These are phyloP conservation scores for Chondrilla cf. caribensis DNA, from an alignment of 37 sponge, comb jelly and placozoan species.

Conservation along the genomic window DNA sequence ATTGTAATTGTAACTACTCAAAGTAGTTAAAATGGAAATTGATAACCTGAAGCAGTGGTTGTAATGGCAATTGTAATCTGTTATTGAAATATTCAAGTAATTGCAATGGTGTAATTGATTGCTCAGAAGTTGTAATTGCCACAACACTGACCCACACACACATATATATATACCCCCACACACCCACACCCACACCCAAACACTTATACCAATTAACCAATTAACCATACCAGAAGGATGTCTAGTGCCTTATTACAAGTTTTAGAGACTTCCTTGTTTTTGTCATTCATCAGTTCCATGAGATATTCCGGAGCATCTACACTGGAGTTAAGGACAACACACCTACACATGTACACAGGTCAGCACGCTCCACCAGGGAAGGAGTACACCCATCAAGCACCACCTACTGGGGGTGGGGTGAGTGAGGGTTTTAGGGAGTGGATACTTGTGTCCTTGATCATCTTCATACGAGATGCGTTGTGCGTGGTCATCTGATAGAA, in stretches of 20 bases:
- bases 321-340: not conserved
- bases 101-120: too few relatives aligned
- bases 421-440: too few relatives aligned
- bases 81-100: too few relatives aligned
- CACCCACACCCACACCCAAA: too few relatives aligned
- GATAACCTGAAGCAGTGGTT: too few relatives aligned
- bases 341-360: not conserved
- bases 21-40: too few relatives aligned
- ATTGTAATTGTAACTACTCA: too few relatives aligned
- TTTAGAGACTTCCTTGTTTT: constrained; percentile 79
- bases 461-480: constrained; percentile 40
- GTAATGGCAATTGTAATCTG: too few relatives aligned
- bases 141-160: too few relatives aligned
- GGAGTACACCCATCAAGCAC: not conserved
- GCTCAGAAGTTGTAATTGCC: too few relatives aligned
- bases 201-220: too few relatives aligned
- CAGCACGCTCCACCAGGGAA: not conserved
- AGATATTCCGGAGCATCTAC: constrained; percentile 83
- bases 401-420: not conserved
- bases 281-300: constrained; percentile 91
- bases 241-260: constrained; percentile 76
- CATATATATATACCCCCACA: too few relatives aligned
- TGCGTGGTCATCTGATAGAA: constrained; percentile 82
- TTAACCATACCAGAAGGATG: constrained; percentile 55
- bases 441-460: constrained; percentile 69